Base-by-base conservation (phyloP, 1,140 invertebrate genomes). In the Tyrophagus putrescentiae region DNA sequence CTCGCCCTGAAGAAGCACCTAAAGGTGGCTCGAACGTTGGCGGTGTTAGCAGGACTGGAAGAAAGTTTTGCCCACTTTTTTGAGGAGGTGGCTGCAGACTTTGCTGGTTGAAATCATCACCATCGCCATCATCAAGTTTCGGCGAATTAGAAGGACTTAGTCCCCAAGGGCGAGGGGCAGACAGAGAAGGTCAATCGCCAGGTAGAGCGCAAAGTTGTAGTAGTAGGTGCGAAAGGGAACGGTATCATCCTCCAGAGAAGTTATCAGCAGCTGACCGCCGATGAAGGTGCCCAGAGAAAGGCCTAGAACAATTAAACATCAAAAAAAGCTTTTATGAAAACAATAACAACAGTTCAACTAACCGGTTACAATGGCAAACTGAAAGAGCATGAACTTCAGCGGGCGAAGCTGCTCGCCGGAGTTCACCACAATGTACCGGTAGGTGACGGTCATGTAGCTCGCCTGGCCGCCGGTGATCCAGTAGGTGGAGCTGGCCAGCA, bases 341-440 rank as follows among this genome's bases (percentile, higher is more conserved):
- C n/a, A n/a, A n/a, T n/a, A n/a, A n/a, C 13, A 54, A 3, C 16
- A 28, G 39, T 9, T 11, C 32, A 31, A 2, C 27, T 3, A n/a
- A 54, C 52, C 52, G 25, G 39, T 27, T 3, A 54, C 28, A 2
- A 54, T n/a, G 39, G n/a, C n/a, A 54, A 54, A 34, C 39, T 54
- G 13, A 11, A 54, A 33, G n/a, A 54, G 16, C n/a, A 27, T 31
- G 25, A 54, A 54, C 25, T 27, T 54, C 5, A 54, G n/a, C 2
- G 28, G 2, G n/a, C 52, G 52, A 54, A 18, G 39, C 4, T 54
- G 7, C 4, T 36, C 13, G 21, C 39, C 52, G 39, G 31, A 34
- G 25, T 54, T 54, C 16, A 54, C 25, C 2, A 25, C 27, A n/a
- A 54, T 54, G 25, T 31, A 54, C n/a, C 52, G 52, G 39, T 54